Evolutionary conservation across 2,113 vertebrate species (phyloP).

Genomic region (Dasypus novemcinctus): DNA sequence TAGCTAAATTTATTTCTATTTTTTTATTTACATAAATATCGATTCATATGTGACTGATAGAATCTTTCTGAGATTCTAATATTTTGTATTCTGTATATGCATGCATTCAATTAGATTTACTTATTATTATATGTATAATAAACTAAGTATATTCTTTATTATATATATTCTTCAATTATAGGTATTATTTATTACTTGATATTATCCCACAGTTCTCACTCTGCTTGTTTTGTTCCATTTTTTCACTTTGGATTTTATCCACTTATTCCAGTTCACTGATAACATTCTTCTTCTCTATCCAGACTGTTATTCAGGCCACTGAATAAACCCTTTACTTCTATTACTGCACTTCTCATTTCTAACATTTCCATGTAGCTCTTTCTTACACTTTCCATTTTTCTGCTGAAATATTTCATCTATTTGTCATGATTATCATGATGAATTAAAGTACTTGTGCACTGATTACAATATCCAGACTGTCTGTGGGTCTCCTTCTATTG

Average conservation of each 20-base stretch:
- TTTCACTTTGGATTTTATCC: neutral
- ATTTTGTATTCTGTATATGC: too few species aligned
- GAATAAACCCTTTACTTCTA: neutral
- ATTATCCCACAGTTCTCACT: neutral
- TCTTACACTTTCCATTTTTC: neutral
- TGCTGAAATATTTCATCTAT: slow-evolving; percentile 1
- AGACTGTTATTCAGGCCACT: neutral
- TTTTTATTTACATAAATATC: too few species aligned
- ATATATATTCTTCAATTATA: neutral
- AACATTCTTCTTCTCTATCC: neutral
- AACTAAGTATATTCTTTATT: too few species aligned
- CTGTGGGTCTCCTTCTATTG: neutral
- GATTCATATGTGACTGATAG: too few species aligned
- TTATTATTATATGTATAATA: too few species aligned
- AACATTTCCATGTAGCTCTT: neutral
- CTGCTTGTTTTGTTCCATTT: neutral
- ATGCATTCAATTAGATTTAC: too few species aligned
- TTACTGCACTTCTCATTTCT: neutral
- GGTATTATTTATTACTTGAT: neutral
- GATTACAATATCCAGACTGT: neutral
- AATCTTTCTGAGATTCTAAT: neutral
- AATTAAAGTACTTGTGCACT: neutral
- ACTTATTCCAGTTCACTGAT: neutral
- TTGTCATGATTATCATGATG: neutral
- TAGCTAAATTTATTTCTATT: neutral